phyloP scores from a whole-genome alignment of 2,113 vertebrate species.

The Empidonax traillii region DNA sequence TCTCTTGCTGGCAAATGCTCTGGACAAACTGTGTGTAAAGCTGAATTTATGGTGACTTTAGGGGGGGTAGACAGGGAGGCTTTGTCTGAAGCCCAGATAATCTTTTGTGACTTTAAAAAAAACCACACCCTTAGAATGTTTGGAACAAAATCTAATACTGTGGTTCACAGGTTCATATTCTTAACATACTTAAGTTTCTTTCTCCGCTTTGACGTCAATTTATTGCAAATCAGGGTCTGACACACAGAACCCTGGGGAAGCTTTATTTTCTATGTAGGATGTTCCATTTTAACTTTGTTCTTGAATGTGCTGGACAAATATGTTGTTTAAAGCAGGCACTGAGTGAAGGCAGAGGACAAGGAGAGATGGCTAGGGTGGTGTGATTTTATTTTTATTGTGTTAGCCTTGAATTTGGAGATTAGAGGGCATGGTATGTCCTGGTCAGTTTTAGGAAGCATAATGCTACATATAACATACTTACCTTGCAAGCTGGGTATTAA shows the following conservation, averaged over 20 bases:
- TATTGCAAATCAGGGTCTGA: not conserved
- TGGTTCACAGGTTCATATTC: not conserved
- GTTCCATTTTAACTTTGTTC: not conserved
- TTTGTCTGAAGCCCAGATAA: not conserved
- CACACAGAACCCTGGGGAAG: rapidly evolving
- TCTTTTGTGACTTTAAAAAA: not conserved
- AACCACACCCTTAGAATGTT: rapidly evolving
- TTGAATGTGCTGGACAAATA: not conserved
- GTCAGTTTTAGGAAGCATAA: not conserved
- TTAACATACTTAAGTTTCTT: not conserved
- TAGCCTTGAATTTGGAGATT: not conserved
- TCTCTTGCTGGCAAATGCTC: not conserved
- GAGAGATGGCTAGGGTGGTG: not conserved
- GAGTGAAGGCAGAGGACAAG: not conserved
- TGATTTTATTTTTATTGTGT: not conserved
- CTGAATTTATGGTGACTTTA: not conserved
- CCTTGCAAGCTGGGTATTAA: conserved; percentile 11
- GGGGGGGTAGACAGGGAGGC: rapidly evolving
- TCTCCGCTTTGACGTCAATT: not conserved
- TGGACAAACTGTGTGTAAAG: not conserved
- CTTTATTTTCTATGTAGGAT: not conserved
- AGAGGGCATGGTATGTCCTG: not conserved
- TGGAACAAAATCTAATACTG: not conserved
- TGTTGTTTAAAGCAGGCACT: not conserved
- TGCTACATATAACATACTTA: not conserved